These are phyloP conservation scores for Colossoma macropomum DNA, from an alignment of 2,113 vertebrate genomes.

Conservation along the genomic window DNA sequence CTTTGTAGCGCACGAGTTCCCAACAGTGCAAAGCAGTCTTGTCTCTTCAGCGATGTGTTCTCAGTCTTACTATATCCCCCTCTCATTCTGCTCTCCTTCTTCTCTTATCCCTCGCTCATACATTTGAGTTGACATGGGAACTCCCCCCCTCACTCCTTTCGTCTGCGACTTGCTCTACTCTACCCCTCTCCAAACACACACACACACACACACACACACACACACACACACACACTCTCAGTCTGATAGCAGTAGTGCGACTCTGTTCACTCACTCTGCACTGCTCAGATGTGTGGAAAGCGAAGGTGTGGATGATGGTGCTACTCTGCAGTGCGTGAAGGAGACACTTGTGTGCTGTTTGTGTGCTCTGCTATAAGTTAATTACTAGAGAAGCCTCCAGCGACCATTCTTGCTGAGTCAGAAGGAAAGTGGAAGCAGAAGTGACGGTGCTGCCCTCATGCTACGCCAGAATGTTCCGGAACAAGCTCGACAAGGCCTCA, in stretches of 20 bases:
- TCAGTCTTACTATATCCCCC: slow-evolving; percentile 19
- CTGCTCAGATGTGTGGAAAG: neutral
- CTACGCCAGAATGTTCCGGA: neutral
- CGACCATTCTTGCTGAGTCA: neutral
- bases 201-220: slow-evolving; percentile 19
- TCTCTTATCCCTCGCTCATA: neutral
- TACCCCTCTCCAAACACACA: slow-evolving; percentile 17
- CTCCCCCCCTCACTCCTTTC: neutral
- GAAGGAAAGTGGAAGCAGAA: neutral
- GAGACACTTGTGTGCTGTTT: neutral
- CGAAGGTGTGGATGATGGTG: neutral
- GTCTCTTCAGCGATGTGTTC: neutral
- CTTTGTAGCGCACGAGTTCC: neutral
- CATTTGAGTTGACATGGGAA: neutral
- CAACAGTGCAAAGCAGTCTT: neutral
- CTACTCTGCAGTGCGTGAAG: neutral
- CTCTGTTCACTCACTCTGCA: neutral
- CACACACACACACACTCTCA: slow-evolving; percentile 19
- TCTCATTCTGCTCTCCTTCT: slow-evolving; percentile 50
- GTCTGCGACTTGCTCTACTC: neutral
- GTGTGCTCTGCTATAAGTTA: neutral
- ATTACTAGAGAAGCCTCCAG: neutral
- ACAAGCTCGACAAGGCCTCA: neutral
- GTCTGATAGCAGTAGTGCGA: slow-evolving; percentile 21
- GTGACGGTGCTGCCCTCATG: neutral